Conservation (phyloP, 1,140 invertebrate genomes). For the Hyphantria cunea region DNA sequence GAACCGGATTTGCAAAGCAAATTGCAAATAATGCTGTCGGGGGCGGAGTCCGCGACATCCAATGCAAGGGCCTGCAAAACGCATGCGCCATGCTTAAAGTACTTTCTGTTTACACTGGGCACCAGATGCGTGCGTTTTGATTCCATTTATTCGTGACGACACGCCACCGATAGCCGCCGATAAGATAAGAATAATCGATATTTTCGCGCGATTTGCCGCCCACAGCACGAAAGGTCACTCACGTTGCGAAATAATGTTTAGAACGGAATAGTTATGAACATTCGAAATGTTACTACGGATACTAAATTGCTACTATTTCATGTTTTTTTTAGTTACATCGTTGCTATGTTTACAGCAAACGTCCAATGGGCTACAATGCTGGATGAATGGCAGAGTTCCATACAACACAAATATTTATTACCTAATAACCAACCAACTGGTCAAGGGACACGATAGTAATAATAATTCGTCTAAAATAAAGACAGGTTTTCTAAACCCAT, state of each 20-base stretch:
- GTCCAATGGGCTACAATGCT: too few species aligned
- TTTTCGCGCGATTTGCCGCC: conserved; percentile 71
- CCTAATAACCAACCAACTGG: too few species aligned
- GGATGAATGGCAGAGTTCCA: too few species aligned
- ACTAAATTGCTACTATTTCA: not conserved
- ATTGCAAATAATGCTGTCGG: conserved; percentile 41
- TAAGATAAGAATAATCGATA: conserved; percentile 79
- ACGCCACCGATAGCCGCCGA: conserved; percentile 68
- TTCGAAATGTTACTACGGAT: conserved; percentile 8
- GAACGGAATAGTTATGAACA: conserved; percentile 22
- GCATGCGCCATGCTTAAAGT: conserved; percentile 53
- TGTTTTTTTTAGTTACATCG: too few species aligned
- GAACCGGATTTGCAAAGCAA: conserved; percentile 35
- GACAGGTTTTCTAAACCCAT: too few species aligned
- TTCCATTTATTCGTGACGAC: conserved; percentile 64
- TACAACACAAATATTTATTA: too few species aligned
- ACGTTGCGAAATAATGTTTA: conserved; percentile 58
- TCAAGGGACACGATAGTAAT: too few species aligned
- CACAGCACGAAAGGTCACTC: conserved; percentile 68
- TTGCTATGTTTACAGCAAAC: too few species aligned
- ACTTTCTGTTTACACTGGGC: not conserved
- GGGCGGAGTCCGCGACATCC: conserved; percentile 65
- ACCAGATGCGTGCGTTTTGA: conserved; percentile 58
- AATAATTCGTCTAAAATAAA: too few species aligned
- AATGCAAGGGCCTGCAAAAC: conserved; percentile 50